Evolutionary conservation across 2,113 vertebrate genomes (phyloP).

Genomic region (Cottus gobio): DNA sequence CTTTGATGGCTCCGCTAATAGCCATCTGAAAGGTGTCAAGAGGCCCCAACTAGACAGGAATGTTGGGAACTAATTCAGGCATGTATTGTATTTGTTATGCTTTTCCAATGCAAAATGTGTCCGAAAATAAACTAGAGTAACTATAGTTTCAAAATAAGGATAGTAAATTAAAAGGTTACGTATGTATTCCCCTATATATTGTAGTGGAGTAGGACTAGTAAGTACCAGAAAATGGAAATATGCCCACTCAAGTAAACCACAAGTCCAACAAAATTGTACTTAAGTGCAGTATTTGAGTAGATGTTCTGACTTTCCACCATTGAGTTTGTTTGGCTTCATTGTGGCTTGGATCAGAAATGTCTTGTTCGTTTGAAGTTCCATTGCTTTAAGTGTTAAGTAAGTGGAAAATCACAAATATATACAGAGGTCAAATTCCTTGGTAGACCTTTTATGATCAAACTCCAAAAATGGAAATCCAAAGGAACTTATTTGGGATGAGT

Average conservation of each 20-base stretch:
- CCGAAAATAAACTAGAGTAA: not conserved
- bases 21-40: not conserved
- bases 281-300: not conserved
- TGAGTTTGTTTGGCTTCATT: not conserved
- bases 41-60: not conserved
- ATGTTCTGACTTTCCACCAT: conserved; percentile 6
- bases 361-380: not conserved
- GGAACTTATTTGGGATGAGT: not conserved
- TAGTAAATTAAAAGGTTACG: not conserved
- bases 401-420: not conserved
- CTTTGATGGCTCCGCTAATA: not conserved
- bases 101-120: not conserved
- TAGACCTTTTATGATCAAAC: conserved; percentile 1
- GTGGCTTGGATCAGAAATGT: conserved; percentile 14
- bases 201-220: not conserved
- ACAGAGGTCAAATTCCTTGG: not conserved
- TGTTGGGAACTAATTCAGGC: not conserved
- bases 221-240: conserved; percentile 14
- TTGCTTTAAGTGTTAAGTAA: not conserved
- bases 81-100: not conserved
- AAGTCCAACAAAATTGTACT: not conserved
- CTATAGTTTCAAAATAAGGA: not conserved
- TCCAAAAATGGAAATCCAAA: not conserved
- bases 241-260: not conserved
- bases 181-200: not conserved